Percentiles rank a stretch among this genome's conserved stretches.
These are phyloP conservation scores for Cephalophus harveyi DNA, from an alignment of 2,113 vertebrate genomes.

Conservation along the genomic window DNA sequence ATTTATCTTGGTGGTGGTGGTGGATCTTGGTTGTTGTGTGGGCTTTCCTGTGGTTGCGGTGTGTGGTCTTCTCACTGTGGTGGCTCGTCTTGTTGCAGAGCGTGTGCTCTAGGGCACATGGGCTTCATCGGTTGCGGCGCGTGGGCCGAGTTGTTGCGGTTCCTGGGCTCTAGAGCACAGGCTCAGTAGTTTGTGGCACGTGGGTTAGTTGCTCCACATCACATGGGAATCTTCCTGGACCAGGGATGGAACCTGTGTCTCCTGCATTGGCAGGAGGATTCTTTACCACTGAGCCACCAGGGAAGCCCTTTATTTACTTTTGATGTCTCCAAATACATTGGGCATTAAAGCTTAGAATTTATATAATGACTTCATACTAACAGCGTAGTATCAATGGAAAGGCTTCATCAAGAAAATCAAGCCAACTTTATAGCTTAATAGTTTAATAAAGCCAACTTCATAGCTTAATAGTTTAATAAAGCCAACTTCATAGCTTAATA, in stretches of 20 bases:
- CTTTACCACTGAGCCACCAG: not conserved
- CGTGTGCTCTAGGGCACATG: accelerated
- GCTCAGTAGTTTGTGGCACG: not conserved
- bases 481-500: too few relatives aligned
- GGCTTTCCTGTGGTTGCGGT: accelerated
- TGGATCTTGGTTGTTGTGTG: not conserved
- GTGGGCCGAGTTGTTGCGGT: accelerated
- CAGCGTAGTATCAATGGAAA: not conserved
- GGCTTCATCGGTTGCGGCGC: not conserved
- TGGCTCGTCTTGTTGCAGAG: not conserved
- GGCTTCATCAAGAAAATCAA: not conserved
- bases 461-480: too few relatives aligned
- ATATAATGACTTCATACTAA: not conserved
- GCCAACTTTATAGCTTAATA: not conserved
- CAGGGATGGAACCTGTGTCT: not conserved
- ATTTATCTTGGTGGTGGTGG: accelerated
- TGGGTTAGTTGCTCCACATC: not conserved
- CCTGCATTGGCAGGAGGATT: not conserved
- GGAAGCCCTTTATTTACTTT: not conserved
- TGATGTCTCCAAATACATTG: not conserved
- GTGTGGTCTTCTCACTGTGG: not conserved
- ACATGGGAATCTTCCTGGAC: not conserved
- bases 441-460: not conserved
- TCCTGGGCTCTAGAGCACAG: not conserved
- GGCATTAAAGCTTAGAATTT: not conserved